Percentiles rank a stretch among this genome's conserved stretches.
phyloP scores from a whole-genome alignment of 1,140 invertebrate species.

The Drosophila seguyi region DNA sequence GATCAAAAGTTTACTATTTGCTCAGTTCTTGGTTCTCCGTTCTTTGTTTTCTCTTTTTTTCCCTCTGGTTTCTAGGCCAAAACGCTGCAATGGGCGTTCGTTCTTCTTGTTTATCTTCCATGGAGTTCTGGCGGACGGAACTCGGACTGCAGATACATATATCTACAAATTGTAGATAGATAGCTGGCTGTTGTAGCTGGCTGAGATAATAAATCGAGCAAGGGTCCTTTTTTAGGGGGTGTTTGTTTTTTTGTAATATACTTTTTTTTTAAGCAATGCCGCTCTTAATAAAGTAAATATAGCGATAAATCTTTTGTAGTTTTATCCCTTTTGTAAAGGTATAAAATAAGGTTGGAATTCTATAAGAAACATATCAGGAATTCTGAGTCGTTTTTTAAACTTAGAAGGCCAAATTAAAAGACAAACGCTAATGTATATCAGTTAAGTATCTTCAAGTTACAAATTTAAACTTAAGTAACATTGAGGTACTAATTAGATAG shows the following conservation, averaged over 20 bases:
- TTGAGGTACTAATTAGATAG: neutral
- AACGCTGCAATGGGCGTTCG: slow-evolving; percentile 35
- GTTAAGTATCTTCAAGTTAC: neutral
- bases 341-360: neutral
- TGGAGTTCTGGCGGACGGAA: slow-evolving; percentile 28
- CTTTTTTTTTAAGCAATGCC: neutral
- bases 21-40: slow-evolving; percentile 26
- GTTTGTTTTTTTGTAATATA: neutral
- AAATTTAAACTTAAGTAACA: neutral
- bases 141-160: slow-evolving; percentile 27
- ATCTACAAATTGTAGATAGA: slow-evolving; percentile 15
- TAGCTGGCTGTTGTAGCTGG: slow-evolving; percentile 2
- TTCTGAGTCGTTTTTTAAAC: neutral
- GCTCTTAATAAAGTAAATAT: neutral
- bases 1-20: slow-evolving; percentile 39
- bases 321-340: neutral
- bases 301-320: neutral
- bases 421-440: neutral
- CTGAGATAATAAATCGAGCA: slow-evolving; percentile 1
- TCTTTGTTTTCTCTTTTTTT: slow-evolving; percentile 18
- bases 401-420: too few relatives aligned
- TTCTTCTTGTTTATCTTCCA: slow-evolving; percentile 43
- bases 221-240: slow-evolving; percentile 12
- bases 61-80: slow-evolving; percentile 39
- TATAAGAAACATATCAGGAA: neutral